Base-by-base conservation (phyloP, 2,797 vertebrate species). In the Apodemus agrarius region DNA sequence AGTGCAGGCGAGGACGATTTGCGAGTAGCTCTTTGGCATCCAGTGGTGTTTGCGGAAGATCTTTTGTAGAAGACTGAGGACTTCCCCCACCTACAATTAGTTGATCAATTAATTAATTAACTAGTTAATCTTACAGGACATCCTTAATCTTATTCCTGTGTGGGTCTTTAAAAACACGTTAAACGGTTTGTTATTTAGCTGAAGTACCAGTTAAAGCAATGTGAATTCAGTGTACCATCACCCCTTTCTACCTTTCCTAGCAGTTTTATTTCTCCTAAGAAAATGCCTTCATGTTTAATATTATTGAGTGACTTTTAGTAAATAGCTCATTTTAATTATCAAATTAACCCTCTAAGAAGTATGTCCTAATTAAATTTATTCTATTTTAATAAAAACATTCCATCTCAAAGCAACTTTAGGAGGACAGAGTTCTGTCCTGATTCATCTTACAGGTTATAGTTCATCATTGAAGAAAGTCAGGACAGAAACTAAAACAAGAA, bases 161-260 rank as follows among this genome's bases (percentile, higher is more conserved):
- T 76, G 85, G 37, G 37, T 91, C 74, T 96, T 97, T 76, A 69
- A 82, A 87, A 94, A 65, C 88, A 82, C 3, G 3, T 72, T 86
- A 61, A 17, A 78, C 3, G 34, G 3, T 61, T 91, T 57, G 5
- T 46, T 65, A 76, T 88, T 87, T 40, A 89, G 61, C 43, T 87
- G 7, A 83, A 88, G 59, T 91, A 46, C 65, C 69, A 94, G 37
- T 90, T 90, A 85, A 90, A 78, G 54, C 37, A 74, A n/a, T 16
- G 12, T 12, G 54, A 57, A 81, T 84, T 74, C 92, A 72, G 34
- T 40, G 2, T 24, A 74, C 69, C 61, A 57, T 26, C 46, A 67
- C 37, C 72, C 61, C 65, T 86, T 78, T n/a, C 6, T 72, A 67
- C 31, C 24, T 93, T 92, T 87, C 34, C 34, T 61, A 61, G 57